These are phyloP conservation scores for Liolophura sinensis DNA, from an alignment of 1,140 invertebrate species.

Conservation along the genomic window DNA sequence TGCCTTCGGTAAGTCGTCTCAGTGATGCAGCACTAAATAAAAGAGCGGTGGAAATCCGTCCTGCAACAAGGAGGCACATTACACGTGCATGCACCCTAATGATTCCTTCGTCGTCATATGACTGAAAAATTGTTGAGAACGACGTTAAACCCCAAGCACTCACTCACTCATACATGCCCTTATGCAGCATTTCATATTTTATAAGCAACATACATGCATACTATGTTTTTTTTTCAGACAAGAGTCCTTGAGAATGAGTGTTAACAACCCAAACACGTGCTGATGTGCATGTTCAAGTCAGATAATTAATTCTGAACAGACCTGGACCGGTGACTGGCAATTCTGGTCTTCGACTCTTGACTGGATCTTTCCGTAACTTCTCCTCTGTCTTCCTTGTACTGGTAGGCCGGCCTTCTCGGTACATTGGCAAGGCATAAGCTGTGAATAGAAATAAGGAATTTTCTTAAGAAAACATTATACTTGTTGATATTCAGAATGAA, in stretches of 20 bases:
- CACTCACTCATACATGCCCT: no score
- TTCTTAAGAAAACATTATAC: neutral
- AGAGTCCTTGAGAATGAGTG: slow-evolving; percentile 4
- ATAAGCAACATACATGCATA: neutral
- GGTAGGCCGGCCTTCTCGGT: slow-evolving; percentile 87
- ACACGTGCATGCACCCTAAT: no score
- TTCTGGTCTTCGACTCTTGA: slow-evolving; percentile 92
- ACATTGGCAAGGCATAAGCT: slow-evolving; percentile 92
- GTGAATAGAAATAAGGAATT: slow-evolving; percentile 26
- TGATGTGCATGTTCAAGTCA: slow-evolving; percentile 16
- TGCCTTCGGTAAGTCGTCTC: no score
- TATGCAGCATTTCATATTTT: neutral
- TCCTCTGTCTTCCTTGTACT: slow-evolving; percentile 90
- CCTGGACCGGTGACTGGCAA: slow-evolving; percentile 85
- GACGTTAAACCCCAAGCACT: no score
- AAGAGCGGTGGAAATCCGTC: no score
- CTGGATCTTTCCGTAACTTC: slow-evolving; percentile 87
- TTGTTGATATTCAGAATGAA: no score
- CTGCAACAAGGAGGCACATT: no score
- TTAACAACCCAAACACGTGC: slow-evolving; percentile 2
- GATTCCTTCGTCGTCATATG: no score
- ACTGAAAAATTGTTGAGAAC: no score
- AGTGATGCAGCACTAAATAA: no score
- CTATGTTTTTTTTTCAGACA: no score
- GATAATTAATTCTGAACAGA: slow-evolving; percentile 21